Percentiles rank a stretch among this genome's conserved stretches.
Evolutionary conservation across 35 echinoderm and acorn worm genomes (phyloP).

Genomic region (Ophiothrix spiculata): DNA sequence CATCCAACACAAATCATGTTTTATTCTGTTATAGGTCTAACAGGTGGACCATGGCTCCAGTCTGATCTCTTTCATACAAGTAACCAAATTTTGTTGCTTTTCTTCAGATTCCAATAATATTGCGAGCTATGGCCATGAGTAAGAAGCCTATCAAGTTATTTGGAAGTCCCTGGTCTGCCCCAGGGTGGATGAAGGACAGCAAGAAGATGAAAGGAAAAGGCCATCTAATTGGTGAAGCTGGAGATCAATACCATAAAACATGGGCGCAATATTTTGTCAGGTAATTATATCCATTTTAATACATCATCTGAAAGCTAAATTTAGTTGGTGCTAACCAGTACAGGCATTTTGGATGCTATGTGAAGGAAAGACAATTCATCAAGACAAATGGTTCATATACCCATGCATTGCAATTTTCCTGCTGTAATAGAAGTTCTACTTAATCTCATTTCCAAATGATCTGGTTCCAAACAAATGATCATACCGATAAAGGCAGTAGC

Average conservation of each 20-base stretch:
- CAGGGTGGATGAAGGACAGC: slow-evolving; percentile 94
- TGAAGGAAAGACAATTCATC: neutral
- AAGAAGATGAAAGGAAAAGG: slow-evolving; percentile 56
- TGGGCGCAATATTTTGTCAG: slow-evolving; percentile 81
- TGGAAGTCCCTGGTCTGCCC: slow-evolving; percentile 88
- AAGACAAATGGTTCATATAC: neutral
- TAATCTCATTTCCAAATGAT: no score
- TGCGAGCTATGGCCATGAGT: slow-evolving; percentile 63
- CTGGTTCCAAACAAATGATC: no score
- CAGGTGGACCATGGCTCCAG: no score
- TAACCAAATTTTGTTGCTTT: no score
- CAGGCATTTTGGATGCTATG: neutral
- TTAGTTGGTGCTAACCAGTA: no score
- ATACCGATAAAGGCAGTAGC: no score
- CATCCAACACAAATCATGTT: no score
- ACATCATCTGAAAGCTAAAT: no score
- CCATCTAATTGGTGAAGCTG: slow-evolving; percentile 56
- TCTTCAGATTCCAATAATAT: slow-evolving; percentile 70
- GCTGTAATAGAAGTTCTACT: no score
- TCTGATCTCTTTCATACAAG: no score
- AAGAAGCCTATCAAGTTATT: slow-evolving; percentile 50
- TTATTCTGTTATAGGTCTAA: no score
- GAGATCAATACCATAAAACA: slow-evolving; percentile 86
- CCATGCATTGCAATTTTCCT: no score
- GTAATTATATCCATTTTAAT: slow-evolving; percentile 17